Base-by-base conservation (phyloP, 2,797 vertebrate genomes). In the Epinephelus awoara region DNA sequence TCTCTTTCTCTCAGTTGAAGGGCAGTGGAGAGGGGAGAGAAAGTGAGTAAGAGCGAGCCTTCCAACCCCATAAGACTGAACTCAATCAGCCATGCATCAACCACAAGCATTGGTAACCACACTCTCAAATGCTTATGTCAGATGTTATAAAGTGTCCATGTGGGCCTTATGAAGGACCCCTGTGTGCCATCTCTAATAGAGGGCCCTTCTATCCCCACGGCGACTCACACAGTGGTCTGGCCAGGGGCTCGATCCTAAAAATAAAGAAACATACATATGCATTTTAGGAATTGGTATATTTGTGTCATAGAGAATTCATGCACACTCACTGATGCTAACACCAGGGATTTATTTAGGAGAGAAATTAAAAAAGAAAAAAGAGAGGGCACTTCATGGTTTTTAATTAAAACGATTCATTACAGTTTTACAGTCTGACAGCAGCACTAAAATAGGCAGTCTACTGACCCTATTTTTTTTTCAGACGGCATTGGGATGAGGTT, bases 91-190 rank as follows among this genome's bases (percentile, higher is more conserved):
- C 75, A 74, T 74, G 79, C 82, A 91, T 82, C 55, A 91, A 92
- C 87, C 91, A 78, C 87, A 91, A 90, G 82, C 85, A 57, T 49
- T 82, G 75, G 86, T 91, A 88, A 91, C 87, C 87, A 87, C 86
- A 89, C 88, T 91, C 83, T 89, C 84, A 91, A 91, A 93, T 93
- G 92, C 89, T 93, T 87, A 92, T 92, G 91, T 93, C 90, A 92
- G 85, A 93, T 91, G 88, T 92, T 92, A 91, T 92, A 86, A 93
- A 92, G 87, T 91, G 79, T 82, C 83, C 78, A 89, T 82, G 88
- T 88, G 82, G 87, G 80, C 85, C 87, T 91, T 80, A 93, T 93
- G 87, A 93, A 94, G 91, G 91, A 88, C 89, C 88, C 88, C 88
- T 92, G 89, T 93, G 89, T 94, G 87, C 89, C 91, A 90, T 92